phyloP scores from a whole-genome alignment of 2,113 vertebrate species.

The Burhinus bistriatus region DNA sequence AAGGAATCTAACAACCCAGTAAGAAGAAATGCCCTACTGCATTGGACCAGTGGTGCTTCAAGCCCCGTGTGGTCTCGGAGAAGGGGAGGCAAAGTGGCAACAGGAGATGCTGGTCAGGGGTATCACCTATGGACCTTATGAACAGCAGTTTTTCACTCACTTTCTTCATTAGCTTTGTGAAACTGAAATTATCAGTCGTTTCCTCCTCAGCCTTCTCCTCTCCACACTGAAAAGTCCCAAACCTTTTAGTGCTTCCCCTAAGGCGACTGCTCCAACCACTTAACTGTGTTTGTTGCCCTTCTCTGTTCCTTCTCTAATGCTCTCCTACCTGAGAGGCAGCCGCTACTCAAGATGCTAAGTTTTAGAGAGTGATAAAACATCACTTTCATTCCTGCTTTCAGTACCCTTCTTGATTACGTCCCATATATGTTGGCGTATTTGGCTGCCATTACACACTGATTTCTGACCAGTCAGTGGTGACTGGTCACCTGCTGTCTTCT shows the following conservation, averaged over 20 bases:
- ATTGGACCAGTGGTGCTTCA: neutral
- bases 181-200: neutral
- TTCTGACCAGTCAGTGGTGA: neutral
- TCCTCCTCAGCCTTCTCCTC: neutral
- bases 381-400: neutral
- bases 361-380: neutral
- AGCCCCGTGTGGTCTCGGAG: neutral
- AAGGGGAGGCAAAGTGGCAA: neutral
- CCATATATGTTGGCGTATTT: neutral
- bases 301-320: neutral
- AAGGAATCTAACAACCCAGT: neutral
- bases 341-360: neutral
- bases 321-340: neutral
- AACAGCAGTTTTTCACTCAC: neutral
- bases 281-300: neutral
- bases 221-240: neutral
- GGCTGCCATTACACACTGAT: neutral
- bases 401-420: neutral
- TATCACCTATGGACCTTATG: neutral
- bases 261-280: neutral
- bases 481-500: neutral
- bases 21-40: neutral
- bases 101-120: neutral
- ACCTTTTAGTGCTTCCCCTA: neutral
- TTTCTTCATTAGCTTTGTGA: neutral